Percentiles rank a stretch among this genome's conserved stretches.
These are phyloP conservation scores for Furnarius figulus DNA, from an alignment of 2,113 vertebrate genomes.

Conservation along the genomic window DNA sequence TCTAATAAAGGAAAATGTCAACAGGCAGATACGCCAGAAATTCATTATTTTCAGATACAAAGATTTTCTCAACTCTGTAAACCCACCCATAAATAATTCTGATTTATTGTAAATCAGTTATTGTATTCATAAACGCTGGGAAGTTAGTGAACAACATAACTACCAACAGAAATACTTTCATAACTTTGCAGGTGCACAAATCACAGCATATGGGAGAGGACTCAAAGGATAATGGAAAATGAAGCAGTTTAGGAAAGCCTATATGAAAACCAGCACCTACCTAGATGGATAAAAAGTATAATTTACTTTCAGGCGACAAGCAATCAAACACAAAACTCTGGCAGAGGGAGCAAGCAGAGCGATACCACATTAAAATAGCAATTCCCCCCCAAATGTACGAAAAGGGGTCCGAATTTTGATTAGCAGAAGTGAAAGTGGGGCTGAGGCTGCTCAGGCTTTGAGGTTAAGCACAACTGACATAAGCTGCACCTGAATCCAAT, in stretches of 20 bases:
- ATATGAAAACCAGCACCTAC: slow-evolving; percentile 49
- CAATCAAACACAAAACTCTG: not conserved
- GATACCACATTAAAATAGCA: not conserved
- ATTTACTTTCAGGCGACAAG: not conserved
- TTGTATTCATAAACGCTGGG: slow-evolving; percentile 67
- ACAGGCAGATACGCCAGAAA: slow-evolving; percentile 37
- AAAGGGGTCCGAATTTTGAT: slow-evolving; percentile 15
- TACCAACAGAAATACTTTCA: slow-evolving; percentile 72
- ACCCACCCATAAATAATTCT: slow-evolving; percentile 66
- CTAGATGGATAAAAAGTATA: slow-evolving; percentile 11
- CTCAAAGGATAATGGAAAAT: slow-evolving; percentile 70
- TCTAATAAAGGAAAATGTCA: slow-evolving; percentile 57
- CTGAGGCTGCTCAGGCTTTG: slow-evolving; percentile 62
- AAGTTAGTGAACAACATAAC: slow-evolving; percentile 65
- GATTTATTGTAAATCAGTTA: slow-evolving; percentile 67
- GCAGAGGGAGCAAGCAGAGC: not conserved
- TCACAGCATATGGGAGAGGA: slow-evolving; percentile 69
- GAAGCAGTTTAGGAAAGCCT: slow-evolving; percentile 42
- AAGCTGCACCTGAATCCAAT: slow-evolving; percentile 85
- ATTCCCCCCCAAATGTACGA: not conserved
- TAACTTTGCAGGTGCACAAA: slow-evolving; percentile 77
- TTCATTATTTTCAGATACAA: slow-evolving; percentile 64
- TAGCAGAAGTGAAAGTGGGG: slow-evolving; percentile 56
- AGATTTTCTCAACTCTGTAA: slow-evolving; percentile 57
- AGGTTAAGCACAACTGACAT: slow-evolving; percentile 75